Base-by-base conservation (phyloP, 2,113 vertebrate genomes). In the Lophura nycthemera region DNA sequence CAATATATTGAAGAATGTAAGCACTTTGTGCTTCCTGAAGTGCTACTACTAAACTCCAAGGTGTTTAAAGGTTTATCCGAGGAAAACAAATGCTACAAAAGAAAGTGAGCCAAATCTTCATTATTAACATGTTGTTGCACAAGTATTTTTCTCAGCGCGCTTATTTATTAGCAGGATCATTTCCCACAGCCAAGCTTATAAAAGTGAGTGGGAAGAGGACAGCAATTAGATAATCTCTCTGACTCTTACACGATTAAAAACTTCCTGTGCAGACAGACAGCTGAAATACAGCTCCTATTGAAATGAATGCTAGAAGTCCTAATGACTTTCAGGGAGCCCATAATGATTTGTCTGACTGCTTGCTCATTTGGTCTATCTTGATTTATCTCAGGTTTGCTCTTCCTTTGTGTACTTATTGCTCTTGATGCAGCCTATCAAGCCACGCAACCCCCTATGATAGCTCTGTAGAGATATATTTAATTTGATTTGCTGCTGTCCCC, bases 401-500 rank as follows among this genome's bases (percentile, higher is more conserved):
- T 69, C 90, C 45, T 76, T 75, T 71, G 61, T 86, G 88, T 95
- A 90, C 89, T 95, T 95, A 92, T 96, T 81, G 89, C 91, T 94
- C 79, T 42, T 84, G 84, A 72, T 93, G 91, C 80, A 94, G 90
- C 93, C 91, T 64, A 91, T 88, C 94, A 92, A 91, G 80, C 88
- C 91, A 69, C 45, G 88, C 88, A 90, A 47, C 65, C 88, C 82
- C 48, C 90, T 27, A 8, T 84, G 93, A 92, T 95, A 72, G 91
- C 94, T 96, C 95, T 66, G 80, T 88, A 63, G 95, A 95, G 95
- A 95, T 92, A 84, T 89, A 92, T 96, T 95, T 95, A 95, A 95
- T 96, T 96, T 96, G 95, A 95, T 96, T 97, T 95, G 90, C 93
- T 94, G 94, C 92, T 84, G 65, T 91, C 92, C 94, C 90, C 88